Evolutionary conservation across 2,888 invertebrate genomes (phyloP).

Genomic region (Zygothrica quintamaculata): DNA sequence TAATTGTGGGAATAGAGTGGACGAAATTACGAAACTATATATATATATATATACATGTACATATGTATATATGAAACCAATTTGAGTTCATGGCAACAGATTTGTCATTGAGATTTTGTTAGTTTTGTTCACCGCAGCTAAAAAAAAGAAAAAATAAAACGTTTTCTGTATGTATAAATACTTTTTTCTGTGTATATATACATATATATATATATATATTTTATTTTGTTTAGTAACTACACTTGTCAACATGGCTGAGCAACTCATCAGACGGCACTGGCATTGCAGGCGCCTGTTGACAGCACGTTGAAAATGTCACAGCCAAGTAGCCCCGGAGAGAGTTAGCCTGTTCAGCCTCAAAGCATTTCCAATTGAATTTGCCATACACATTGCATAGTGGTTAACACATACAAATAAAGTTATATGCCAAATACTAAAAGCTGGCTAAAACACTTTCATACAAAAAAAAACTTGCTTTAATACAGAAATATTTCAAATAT

Average conservation of each 20-base stretch:
- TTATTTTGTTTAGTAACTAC: too few species aligned
- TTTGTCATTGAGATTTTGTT: constrained; percentile 15
- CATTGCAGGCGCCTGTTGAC: constrained; percentile 19
- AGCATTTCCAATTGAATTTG: constrained; percentile 5
- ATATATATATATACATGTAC: too few species aligned
- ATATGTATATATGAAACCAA: constrained; percentile 45
- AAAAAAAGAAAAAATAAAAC: too few species aligned
- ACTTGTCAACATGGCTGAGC: neutral
- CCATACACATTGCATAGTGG: constrained; percentile 1
- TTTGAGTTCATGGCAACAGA: constrained; percentile 39
- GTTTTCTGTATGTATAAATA: too few species aligned
- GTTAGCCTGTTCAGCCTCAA: neutral
- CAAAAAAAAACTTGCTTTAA: too few species aligned
- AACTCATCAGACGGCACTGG: neutral
- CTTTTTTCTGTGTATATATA: neutral
- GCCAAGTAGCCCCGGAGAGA: neutral
- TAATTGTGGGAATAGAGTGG: too few species aligned
- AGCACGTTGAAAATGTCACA: constrained; percentile 1
- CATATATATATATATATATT: neutral
- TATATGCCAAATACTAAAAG: too few species aligned
- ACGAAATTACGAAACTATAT: too few species aligned
- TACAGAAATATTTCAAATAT: too few species aligned
- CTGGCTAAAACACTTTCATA: too few species aligned
- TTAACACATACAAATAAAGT: too few species aligned
- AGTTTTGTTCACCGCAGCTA: constrained; percentile 25